Base-by-base conservation (phyloP, 2,888 invertebrate species). In the Ptilodon capucinus region DNA sequence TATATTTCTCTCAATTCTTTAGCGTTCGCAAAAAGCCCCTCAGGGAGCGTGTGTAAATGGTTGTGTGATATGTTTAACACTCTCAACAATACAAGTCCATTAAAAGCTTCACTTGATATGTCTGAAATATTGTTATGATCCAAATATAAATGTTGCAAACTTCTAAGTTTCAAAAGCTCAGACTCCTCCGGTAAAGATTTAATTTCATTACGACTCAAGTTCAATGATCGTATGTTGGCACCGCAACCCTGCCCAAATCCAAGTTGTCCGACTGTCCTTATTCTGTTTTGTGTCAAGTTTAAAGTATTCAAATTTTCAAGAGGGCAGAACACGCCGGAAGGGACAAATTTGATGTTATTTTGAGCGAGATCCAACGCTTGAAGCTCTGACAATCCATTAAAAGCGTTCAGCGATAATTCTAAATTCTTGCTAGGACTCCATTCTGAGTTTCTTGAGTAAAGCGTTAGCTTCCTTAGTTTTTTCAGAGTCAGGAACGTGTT, bases 41-140 rank as follows among this genome's bases (percentile, higher is more conserved):
- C 94, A 0, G 98, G 97, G 72, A 98, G 82, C 14, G 94, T 93
- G 64, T 94, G 95, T 67, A 98, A 87, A 59, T 94, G 94, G 83
- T 98, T 98, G 80, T 95, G 95, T 64, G 97, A 96, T 74, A 97
- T 92, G 91, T 98, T 97, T 43, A 98, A 85, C 32, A 95, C 93
- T 67, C 96, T 93, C 79, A 98, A 90, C 40, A 95, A 95, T 32
- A 94, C 93, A 42, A 98, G 92, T 36, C 96, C 96, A 52, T 94
- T 93, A 61, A 98, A 93, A 14, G 97, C 94, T 76, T 96, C 95
- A 67, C 94, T 93, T 52, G 95, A 95, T 71, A 97, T 93, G 70
- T 95, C 94, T 46, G 93, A 93, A 58, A 98, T 94, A 75, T 95
- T 94, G 80, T 98, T 98, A 78, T 96, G 94, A 81, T 97, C 95